These are phyloP conservation scores for Gymnoscopelus microlampas DNA, from an alignment of 2,797 vertebrate species.

Conservation along the genomic window DNA sequence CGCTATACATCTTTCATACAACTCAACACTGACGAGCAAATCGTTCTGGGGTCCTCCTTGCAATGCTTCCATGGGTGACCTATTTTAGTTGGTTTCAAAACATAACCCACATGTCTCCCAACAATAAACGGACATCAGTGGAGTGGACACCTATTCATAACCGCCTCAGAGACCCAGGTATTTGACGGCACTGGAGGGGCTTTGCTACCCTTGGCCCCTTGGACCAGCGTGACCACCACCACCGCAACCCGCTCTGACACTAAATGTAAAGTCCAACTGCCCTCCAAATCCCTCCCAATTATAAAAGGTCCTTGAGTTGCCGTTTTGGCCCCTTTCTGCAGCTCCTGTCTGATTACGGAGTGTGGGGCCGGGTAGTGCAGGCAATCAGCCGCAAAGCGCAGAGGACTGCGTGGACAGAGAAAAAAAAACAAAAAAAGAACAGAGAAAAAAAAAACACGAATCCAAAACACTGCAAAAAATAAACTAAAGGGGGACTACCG, in stretches of 20 bases:
- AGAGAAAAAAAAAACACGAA: slow-evolving; percentile 57
- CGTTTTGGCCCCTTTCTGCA: slow-evolving; percentile 73
- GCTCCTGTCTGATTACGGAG: slow-evolving; percentile 84
- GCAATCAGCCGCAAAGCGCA: slow-evolving; percentile 82
- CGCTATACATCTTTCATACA: slow-evolving; percentile 1
- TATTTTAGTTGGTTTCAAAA: slow-evolving; percentile 36
- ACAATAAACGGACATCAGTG: slow-evolving; percentile 33
- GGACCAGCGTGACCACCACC: slow-evolving; percentile 19
- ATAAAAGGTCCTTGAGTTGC: slow-evolving; percentile 84
- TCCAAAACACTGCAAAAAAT: slow-evolving; percentile 80
- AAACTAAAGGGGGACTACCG: slow-evolving; percentile 80
- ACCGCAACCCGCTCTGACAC: slow-evolving; percentile 70
- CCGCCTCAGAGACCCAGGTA: slow-evolving; percentile 49
- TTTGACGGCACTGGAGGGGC: slow-evolving; percentile 57
- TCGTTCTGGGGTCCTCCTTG: slow-evolving; percentile 9
- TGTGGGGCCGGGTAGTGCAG: slow-evolving; percentile 72
- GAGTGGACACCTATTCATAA: slow-evolving; percentile 52
- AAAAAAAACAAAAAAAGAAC: slow-evolving; percentile 32
- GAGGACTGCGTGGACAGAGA: slow-evolving; percentile 68
- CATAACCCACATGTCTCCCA: slow-evolving; percentile 11
- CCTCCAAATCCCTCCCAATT: slow-evolving; percentile 80
- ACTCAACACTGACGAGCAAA: slow-evolving; percentile 16
- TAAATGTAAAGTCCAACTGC: slow-evolving; percentile 79
- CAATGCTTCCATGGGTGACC: slow-evolving; percentile 11
- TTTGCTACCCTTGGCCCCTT: slow-evolving; percentile 46